phyloP scores from a whole-genome alignment of 2,888 invertebrate genomes.

The Callosobruchus maculatus region DNA sequence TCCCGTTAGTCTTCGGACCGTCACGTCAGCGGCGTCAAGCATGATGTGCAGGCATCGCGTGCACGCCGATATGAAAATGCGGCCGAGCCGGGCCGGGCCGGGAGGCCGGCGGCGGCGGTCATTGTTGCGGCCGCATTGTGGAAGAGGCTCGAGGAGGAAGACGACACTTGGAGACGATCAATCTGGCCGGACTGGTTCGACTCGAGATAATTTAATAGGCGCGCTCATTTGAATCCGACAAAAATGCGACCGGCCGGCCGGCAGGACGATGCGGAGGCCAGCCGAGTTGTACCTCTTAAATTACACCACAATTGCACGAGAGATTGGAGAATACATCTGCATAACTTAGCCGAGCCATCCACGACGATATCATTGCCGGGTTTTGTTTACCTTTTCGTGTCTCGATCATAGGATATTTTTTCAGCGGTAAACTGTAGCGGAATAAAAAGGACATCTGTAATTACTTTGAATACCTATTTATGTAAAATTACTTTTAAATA shows the following conservation, averaged over 20 bases:
- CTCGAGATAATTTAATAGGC: conserved; percentile 45
- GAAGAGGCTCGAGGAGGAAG: conserved; percentile 37
- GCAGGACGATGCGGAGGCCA: conserved; percentile 25
- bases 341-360: conserved; percentile 36
- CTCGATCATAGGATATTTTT: background rate
- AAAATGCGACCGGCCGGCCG: conserved; percentile 33
- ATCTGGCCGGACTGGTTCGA: conserved; percentile 42
- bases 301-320: conserved; percentile 50
- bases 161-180: conserved; percentile 35
- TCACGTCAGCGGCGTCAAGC: background rate
- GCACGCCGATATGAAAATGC: background rate
- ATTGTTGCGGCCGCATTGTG: conserved; percentile 7
- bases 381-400: background rate
- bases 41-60: background rate
- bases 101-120: too few relatives aligned
- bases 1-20: background rate
- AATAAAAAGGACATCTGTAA: too few relatives aligned
- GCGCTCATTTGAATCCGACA: conserved; percentile 44
- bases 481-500: too few relatives aligned
- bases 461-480: too few relatives aligned
- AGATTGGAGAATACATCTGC: conserved; percentile 50
- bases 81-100: too few relatives aligned
- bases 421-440: too few relatives aligned
- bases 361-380: conserved; percentile 16
- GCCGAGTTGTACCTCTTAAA: conserved; percentile 44